Conservation (phyloP, 2,113 vertebrate species). For the Peromyscus maniculatus region DNA sequence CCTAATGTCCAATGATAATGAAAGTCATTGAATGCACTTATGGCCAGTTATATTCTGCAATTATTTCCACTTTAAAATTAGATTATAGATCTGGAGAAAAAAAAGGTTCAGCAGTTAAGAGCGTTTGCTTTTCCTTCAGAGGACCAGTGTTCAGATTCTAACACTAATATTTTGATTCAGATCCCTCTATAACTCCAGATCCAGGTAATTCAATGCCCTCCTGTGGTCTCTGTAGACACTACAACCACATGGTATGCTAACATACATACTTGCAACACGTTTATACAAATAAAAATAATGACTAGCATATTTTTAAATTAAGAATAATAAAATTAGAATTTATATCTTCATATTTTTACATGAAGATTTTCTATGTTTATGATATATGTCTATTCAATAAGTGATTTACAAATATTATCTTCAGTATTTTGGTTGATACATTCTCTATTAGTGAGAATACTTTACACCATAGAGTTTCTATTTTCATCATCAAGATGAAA, state of each 20-base stretch:
- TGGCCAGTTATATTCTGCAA: not conserved
- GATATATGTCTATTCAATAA: not conserved
- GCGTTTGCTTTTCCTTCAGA: not conserved
- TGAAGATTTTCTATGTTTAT: not conserved
- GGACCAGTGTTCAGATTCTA: not conserved
- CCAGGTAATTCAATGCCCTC: not conserved
- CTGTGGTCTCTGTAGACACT: not conserved
- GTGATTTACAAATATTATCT: not conserved
- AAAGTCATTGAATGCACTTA: not conserved
- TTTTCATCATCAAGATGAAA: not conserved
- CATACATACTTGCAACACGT: not conserved
- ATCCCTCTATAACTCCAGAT: no score
- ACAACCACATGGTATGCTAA: not conserved
- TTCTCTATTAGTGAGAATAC: not conserved
- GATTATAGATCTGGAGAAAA: not conserved
- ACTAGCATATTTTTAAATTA: not conserved
- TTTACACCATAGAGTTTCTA: not conserved
- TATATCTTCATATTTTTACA: not conserved
- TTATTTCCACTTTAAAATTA: not conserved
- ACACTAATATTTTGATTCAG: not conserved
- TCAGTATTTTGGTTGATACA: not conserved
- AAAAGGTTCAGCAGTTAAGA: not conserved
- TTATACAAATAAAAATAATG: not conserved
- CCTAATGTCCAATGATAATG: not conserved
- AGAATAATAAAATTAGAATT: not conserved